Evolutionary conservation across 2,888 invertebrate genomes (phyloP).

Genomic region (Odontothrips loti): DNA sequence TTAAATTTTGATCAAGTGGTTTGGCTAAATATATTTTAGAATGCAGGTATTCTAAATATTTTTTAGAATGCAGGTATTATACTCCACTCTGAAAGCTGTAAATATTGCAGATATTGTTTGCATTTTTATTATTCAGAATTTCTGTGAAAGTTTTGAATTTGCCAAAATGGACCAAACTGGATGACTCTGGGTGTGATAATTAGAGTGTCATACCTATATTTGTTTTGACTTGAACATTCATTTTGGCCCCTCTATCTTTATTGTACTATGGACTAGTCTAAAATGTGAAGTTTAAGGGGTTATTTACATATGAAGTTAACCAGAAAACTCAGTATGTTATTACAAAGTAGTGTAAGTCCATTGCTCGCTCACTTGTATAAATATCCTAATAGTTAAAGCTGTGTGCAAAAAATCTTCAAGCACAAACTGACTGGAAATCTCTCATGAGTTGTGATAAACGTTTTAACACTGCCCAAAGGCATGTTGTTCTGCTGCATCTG

Average conservation of each 20-base stretch:
- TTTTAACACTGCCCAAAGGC: constrained; percentile 10
- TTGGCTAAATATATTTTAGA: too few relatives aligned
- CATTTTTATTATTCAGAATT: constrained; percentile 23
- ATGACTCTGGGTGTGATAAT: not conserved
- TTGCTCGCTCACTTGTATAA: constrained; percentile 22
- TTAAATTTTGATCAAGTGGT: too few relatives aligned
- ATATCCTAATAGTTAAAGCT: not conserved
- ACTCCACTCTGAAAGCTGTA: not conserved
- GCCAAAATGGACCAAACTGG: constrained; percentile 8
- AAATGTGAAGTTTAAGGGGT: not conserved
- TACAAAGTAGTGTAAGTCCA: constrained; percentile 2
- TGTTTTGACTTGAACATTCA: not conserved
- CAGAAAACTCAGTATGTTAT: not conserved
- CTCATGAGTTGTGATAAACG: constrained; percentile 5
- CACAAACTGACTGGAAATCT: constrained; percentile 25
- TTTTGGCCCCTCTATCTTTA: not conserved
- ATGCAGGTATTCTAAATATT: too few relatives aligned
- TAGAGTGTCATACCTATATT: not conserved
- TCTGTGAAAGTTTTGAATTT: not conserved
- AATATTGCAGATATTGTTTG: constrained; percentile 30
- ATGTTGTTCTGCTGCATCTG: constrained; percentile 19
- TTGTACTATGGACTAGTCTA: constrained; percentile 15
- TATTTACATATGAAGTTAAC: not conserved
- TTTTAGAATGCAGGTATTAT: too few relatives aligned
- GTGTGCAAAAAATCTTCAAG: not conserved